Evolutionary conservation across 2,888 invertebrate species (phyloP), one percentile per base, ranked within the genome.

Genomic region (Serrognathus titanus): DNA sequence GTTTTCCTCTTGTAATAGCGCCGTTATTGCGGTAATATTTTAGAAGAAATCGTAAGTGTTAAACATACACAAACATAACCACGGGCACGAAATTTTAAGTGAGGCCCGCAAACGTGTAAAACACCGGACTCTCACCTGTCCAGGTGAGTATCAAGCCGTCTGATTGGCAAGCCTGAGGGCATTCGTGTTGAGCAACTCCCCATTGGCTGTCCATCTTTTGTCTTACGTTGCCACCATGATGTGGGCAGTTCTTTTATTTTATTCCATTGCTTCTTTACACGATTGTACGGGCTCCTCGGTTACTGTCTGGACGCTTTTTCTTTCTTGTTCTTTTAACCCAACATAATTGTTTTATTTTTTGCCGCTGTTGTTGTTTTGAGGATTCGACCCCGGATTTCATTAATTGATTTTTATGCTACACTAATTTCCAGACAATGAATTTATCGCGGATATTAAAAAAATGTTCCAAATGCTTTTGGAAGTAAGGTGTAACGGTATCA

Each of bases 121-220:
- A 54, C 43, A 53, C 53, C 40, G 48, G 16, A 53, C 24, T 38
- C 53, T 53, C 45, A 53, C 50, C 41, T 45, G 49, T 40, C 50
- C 57, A 57, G 57, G 57, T 57, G 57, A 50, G 39, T 10, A 49
- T 48, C 48, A 37, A 48, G 65, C 53, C 59, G 66, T 60, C 65
- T 65, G 70, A 74, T 74, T 73, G 73, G 74, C 63, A 69, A 64
- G 74, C 73, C 72, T 64, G 52, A 69, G 71, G 70, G 59, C 61
- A 66, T 58, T 52, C 57, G 58, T 63, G 57, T 52, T 58, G 59
- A 49, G 55, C 59, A 60, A 64, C 59, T 60, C 62, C 65, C 66
- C 63, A 73, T 73, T 73, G 73, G 73, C 65, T 63, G 65, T 64
- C 61, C 60, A 57, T 66, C 70, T 69, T 71, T 73, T 72, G 71